A percentile compares a stretch with the other conserved stretches of the same genome.
Evolutionary conservation across 2,113 vertebrate genomes (phyloP).

Genomic region (Coracopsis vasa): DNA sequence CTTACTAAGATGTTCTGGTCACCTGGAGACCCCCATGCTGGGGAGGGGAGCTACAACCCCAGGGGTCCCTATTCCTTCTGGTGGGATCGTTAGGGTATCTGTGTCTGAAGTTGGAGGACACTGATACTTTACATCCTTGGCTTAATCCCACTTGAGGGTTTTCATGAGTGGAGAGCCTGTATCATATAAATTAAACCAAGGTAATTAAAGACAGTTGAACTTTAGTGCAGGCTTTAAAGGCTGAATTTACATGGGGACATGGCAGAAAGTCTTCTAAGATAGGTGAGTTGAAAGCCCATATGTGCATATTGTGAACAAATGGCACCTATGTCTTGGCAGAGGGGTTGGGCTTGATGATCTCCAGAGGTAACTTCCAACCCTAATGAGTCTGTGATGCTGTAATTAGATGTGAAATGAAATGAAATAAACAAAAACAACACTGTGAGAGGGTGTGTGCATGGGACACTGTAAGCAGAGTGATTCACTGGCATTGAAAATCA

Average conservation of each 20-base stretch:
- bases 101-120: background rate
- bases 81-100: too few relatives aligned
- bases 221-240: background rate
- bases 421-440: background rate
- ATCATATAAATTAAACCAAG: background rate
- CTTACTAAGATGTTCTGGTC: background rate
- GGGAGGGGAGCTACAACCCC: background rate
- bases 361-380: background rate
- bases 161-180: background rate
- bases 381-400: background rate
- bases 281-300: background rate
- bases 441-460: background rate
- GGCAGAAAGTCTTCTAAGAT: background rate
- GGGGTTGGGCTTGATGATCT: accelerated
- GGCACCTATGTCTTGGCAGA: background rate
- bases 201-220: background rate
- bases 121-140: background rate
- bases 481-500: background rate
- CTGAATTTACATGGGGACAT: background rate
- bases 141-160: background rate
- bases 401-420: background rate
- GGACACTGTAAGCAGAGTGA: background rate
- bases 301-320: background rate
- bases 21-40: background rate
- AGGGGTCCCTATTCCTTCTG: background rate